A percentile compares a stretch with the other conserved stretches of the same genome.
Evolutionary conservation across 2,113 vertebrate species (phyloP).

Genomic region (Myocastor coypus): DNA sequence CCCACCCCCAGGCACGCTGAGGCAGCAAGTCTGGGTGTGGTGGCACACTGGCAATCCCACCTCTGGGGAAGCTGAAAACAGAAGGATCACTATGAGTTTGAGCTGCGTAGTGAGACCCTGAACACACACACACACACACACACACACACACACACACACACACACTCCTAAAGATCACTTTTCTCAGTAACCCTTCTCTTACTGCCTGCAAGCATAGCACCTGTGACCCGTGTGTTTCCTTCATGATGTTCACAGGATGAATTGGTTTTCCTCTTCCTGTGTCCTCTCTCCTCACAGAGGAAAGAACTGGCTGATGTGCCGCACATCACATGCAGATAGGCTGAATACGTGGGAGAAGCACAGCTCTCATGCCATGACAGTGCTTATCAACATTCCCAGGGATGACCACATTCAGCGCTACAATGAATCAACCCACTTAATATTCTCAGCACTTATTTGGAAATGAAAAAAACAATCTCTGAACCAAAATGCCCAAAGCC

Average conservation of each 20-base stretch:
- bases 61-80: too few species aligned
- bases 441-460: background rate
- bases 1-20: too few species aligned
- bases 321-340: background rate
- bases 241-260: background rate
- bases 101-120: too few species aligned
- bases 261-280: background rate
- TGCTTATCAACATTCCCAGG: background rate
- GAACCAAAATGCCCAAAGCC: background rate
- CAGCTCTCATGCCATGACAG: background rate
- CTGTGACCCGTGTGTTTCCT: background rate
- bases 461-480: conserved; percentile 11
- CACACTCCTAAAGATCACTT: background rate
- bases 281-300: background rate
- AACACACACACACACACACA: too few species aligned
- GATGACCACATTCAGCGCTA: background rate
- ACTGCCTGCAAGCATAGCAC: background rate
- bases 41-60: too few species aligned
- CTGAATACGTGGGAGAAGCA: background rate
- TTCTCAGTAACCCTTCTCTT: background rate
- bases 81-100: too few species aligned
- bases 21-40: too few species aligned
- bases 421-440: background rate
- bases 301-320: background rate
- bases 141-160: too few species aligned